phyloP scores from a whole-genome alignment of 2,113 vertebrate genomes.

The Pachyramphus minor region DNA sequence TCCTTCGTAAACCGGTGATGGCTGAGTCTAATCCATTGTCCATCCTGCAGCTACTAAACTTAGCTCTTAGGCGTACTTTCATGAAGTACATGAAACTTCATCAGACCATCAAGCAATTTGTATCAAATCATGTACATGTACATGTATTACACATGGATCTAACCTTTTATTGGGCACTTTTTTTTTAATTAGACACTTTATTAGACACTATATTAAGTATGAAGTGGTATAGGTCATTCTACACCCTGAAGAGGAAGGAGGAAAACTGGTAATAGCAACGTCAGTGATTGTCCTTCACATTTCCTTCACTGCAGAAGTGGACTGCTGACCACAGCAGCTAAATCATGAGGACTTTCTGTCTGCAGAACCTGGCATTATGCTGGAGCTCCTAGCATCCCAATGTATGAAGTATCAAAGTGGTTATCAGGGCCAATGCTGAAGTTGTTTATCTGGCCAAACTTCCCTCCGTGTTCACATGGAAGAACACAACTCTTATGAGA shows the following conservation, averaged over 20 bases:
- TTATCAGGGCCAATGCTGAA: neutral
- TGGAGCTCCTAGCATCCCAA: neutral
- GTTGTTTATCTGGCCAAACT: neutral
- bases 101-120: neutral
- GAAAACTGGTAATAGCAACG: neutral
- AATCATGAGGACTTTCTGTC: neutral
- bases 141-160: neutral
- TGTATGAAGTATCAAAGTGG: accelerated
- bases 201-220: neutral
- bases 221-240: neutral
- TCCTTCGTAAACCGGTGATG: too few relatives aligned
- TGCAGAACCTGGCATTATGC: neutral
- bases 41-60: neutral
- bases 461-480: accelerated
- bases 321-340: neutral
- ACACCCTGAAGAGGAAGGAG: neutral
- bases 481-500: neutral
- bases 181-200: neutral
- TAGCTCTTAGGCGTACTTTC: neutral
- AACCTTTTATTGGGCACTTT: neutral
- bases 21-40: too few relatives aligned
- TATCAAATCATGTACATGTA: neutral
- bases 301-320: neutral
- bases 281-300: neutral
- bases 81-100: neutral